Evolutionary conservation across 2,797 vertebrate species (phyloP), one percentile per base, ranked within the genome.

Genomic region (Antennarius maculatus): DNA sequence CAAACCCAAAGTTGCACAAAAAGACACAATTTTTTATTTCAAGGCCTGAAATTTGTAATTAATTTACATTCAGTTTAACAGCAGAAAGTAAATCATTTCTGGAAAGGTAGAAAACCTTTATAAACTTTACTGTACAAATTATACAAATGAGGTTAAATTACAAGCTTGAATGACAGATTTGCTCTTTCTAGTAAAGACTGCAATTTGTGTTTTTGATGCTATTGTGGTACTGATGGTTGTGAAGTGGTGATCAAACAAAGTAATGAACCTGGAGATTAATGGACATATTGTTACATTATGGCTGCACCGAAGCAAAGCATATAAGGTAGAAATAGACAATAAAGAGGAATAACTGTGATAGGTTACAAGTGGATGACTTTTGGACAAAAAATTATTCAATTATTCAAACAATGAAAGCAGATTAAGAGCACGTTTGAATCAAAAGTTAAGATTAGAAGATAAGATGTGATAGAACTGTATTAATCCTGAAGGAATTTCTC

Each of bases 81-180:
- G 94, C 93, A 83, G 92, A 93, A 93, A 95, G 94, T 94, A 97
- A 96, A 97, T 94, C 0, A 83, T 94, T 95, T 95, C 91, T 93
- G 93, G 90, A 91, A 95, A 93, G 94, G 94, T 98, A 98, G 93
- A 97, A 97, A 97, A 95, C 59, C 86, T 89, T 95, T 96, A 96
- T 92, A 97, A 98, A 97, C 93, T 92, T 94, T 90, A 89, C 94
- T 97, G 94, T 97, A 97, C 96, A 97, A 94, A 95, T 94, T 96
- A 91, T 97, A 96, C 94, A 97, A 82, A 82, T 59, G 90, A 87
- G 90, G 86, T 90, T 88, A 88, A 79, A 70, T 82, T 88, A 76
- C 90, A 88, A 90, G 90, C 89, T 88, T 88, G 70, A 90, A 89
- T 90, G 88, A 82, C 69, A 66, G 77, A 90, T 77, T 86, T 76